phyloP scores from a whole-genome alignment of 2,113 vertebrate genomes.

The Perca schrenkii region DNA sequence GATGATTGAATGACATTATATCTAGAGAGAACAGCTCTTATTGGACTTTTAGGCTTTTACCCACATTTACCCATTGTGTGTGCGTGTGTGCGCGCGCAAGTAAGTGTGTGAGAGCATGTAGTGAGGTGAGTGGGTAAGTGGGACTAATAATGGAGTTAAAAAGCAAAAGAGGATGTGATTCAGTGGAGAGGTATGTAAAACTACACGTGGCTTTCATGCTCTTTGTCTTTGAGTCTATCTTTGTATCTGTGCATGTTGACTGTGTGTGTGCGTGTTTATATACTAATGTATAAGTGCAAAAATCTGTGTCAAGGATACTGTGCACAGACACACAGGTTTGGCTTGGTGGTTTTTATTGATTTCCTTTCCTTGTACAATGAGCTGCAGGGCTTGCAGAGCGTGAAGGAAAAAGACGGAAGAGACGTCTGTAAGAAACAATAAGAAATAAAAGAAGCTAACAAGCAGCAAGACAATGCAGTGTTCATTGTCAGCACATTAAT shows the following conservation, averaged over 20 bases:
- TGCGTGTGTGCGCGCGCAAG: too few species aligned
- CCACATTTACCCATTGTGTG: constrained; percentile 11
- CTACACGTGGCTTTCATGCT: constrained; percentile 9
- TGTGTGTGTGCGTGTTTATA: constrained; percentile 2
- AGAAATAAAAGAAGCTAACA: constrained; percentile 44
- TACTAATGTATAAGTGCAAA: constrained; percentile 9
- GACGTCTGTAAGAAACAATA: constrained; percentile 49
- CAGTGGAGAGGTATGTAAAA: constrained; percentile 23
- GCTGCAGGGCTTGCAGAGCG: constrained; percentile 44
- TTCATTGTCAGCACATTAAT: constrained; percentile 32
- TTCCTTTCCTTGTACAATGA: constrained; percentile 47
- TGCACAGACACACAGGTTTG: constrained; percentile 51
- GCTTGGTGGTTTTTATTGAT: constrained; percentile 79
- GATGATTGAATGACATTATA: constrained; percentile 60
- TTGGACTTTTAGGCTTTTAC: constrained; percentile 30
- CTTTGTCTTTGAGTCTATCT: constrained; percentile 20
- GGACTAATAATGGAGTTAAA: constrained; percentile 70
- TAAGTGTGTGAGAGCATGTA: not conserved
- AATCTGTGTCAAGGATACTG: constrained; percentile 63
- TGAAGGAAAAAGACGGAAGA: constrained; percentile 8
- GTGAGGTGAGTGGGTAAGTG: constrained; percentile 53
- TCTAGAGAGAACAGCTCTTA: constrained; percentile 3
- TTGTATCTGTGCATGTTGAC: not conserved
- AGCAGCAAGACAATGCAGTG: constrained; percentile 19
- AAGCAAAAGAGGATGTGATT: constrained; percentile 41